Evolutionary conservation across 2,888 invertebrate genomes (phyloP).

Genomic region (Leucophora obtusa): DNA sequence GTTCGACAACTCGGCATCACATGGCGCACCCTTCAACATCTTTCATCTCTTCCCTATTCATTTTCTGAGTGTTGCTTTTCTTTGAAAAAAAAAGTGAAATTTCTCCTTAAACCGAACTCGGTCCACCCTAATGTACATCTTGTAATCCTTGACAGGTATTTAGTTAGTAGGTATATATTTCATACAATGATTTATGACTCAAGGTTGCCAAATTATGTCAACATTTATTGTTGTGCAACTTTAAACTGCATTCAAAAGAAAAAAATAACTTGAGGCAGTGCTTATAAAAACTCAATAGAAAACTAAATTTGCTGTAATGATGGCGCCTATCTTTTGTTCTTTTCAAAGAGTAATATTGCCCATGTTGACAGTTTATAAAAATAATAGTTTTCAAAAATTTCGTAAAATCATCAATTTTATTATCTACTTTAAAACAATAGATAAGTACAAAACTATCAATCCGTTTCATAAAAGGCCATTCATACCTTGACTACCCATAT

Average conservation of each 20-base stretch:
- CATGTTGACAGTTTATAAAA: slow-evolving; percentile 33
- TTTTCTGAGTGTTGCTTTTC: too few relatives aligned
- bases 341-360: too few relatives aligned
- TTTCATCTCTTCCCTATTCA: too few relatives aligned
- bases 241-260: slow-evolving; percentile 9
- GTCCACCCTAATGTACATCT: too few relatives aligned
- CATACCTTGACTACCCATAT: too few relatives aligned
- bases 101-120: too few relatives aligned
- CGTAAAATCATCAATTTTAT: slow-evolving; percentile 50
- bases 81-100: too few relatives aligned
- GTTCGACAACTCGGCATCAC: too few relatives aligned
- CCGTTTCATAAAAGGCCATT: neutral
- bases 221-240: neutral
- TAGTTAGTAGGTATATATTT: too few relatives aligned
- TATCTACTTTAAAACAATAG: slow-evolving; percentile 8
- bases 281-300: neutral
- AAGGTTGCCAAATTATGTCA: neutral
- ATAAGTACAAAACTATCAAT: neutral
- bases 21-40: too few relatives aligned
- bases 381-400: slow-evolving; percentile 7
- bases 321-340: neutral
- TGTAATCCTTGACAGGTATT: too few relatives aligned
- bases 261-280: neutral
- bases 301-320: neutral
- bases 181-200: neutral